phyloP scores from a whole-genome alignment of 2,888 invertebrate genomes.

The Chelonus formosanus region DNA sequence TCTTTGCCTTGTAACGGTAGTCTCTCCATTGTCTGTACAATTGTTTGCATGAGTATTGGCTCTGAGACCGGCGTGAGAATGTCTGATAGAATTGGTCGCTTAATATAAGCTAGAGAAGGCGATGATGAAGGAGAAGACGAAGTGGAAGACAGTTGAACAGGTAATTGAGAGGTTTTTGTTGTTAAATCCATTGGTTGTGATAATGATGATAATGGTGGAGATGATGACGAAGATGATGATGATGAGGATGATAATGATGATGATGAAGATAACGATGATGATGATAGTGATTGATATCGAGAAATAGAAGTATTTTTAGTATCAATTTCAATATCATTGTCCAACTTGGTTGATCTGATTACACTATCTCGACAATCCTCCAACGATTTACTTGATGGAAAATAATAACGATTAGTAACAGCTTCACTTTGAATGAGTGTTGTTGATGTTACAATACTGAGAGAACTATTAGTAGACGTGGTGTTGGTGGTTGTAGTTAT shows the following conservation, averaged over 20 bases:
- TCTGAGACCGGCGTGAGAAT: slow-evolving; percentile 72
- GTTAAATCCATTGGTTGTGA: slow-evolving; percentile 66
- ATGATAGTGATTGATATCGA: slow-evolving; percentile 31
- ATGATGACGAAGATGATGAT: slow-evolving; percentile 24
- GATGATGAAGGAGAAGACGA: slow-evolving; percentile 25
- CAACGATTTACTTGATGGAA: slow-evolving; percentile 56
- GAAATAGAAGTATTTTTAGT: no score
- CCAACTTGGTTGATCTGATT: slow-evolving; percentile 47
- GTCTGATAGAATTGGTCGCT: slow-evolving; percentile 62
- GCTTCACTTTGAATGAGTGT: slow-evolving; percentile 54
- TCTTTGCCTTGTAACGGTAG: slow-evolving; percentile 70
- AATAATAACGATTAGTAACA: slow-evolving; percentile 59
- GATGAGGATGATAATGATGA: slow-evolving; percentile 31
- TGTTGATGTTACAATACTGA: slow-evolving; percentile 44
- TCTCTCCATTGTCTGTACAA: slow-evolving; percentile 73
- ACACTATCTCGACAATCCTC: slow-evolving; percentile 48
- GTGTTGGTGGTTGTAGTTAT: slow-evolving; percentile 39
- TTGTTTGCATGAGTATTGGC: slow-evolving; percentile 71
- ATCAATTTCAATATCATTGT: slow-evolving; percentile 46
- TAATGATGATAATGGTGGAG: no score
- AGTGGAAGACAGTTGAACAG: slow-evolving; percentile 40
- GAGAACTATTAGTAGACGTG: slow-evolving; percentile 36
- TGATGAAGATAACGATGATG: slow-evolving; percentile 25
- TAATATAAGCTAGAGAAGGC: slow-evolving; percentile 23
- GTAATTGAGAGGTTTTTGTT: slow-evolving; percentile 42